Percentiles rank a stretch among this genome's conserved stretches.
These are phyloP conservation scores for Corythaixoides concolor DNA, from an alignment of 2,113 vertebrate genomes.

Conservation along the genomic window DNA sequence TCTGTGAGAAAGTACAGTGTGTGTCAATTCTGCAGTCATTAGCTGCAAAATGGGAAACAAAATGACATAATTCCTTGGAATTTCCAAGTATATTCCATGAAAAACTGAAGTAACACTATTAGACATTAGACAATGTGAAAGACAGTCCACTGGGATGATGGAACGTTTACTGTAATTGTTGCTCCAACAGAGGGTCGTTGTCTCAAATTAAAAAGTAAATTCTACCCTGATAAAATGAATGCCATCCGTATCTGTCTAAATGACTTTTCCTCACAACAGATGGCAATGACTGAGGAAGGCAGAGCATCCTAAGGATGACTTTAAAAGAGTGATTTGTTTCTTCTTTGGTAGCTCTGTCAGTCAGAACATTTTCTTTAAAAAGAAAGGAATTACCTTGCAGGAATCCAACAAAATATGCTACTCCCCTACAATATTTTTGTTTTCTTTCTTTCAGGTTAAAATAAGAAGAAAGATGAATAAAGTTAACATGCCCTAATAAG, in stretches of 20 bases:
- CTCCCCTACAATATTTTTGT: neutral
- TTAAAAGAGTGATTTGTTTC: neutral
- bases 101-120: neutral
- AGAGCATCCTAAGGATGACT: neutral
- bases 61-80: neutral
- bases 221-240: neutral
- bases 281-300: neutral
- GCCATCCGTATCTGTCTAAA: neutral
- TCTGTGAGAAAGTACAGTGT: neutral
- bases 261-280: neutral
- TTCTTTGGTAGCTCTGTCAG: neutral
- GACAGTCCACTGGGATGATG: neutral
- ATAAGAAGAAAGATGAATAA: neutral
- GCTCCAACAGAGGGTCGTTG: neutral
- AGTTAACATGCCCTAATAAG: neutral
- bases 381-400: neutral
- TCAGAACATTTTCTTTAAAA: neutral
- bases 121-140: neutral
- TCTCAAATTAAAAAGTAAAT: neutral
- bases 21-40: neutral
- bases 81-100: neutral
- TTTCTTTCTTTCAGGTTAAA: neutral
- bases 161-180: neutral
- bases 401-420: neutral
- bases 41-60: neutral